phyloP scores from a whole-genome alignment of 2,113 vertebrate genomes.

The Cisticola juncidis region DNA sequence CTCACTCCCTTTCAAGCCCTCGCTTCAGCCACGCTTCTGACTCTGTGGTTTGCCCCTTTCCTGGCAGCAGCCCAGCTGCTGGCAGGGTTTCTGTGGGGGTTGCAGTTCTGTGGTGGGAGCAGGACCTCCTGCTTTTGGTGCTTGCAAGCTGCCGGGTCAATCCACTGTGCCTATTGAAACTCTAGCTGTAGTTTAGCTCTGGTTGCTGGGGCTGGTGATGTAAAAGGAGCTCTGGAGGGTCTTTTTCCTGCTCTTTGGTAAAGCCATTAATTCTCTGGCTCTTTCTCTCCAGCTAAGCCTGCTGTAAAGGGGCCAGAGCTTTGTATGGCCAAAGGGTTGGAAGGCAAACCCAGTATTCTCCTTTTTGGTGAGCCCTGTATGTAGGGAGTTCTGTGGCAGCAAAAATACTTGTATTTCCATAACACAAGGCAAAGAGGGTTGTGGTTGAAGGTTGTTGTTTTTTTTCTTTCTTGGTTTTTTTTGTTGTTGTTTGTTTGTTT shows the following conservation, averaged over 20 bases:
- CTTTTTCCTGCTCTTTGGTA: background rate
- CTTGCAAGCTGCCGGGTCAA: fast-evolving
- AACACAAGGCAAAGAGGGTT: background rate
- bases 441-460: background rate
- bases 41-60: background rate
- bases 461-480: background rate
- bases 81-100: fast-evolving
- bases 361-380: background rate
- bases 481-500: background rate
- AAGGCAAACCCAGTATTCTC: background rate
- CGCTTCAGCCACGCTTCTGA: background rate
- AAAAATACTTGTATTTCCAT: background rate
- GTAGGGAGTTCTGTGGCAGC: background rate
- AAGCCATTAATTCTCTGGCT: background rate
- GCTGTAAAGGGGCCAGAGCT: background rate
- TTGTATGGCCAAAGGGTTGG: background rate
- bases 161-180: background rate
- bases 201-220: background rate
- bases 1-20: background rate
- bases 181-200: background rate
- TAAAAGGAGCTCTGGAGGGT: background rate
- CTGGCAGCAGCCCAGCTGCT: background rate
- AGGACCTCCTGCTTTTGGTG: background rate
- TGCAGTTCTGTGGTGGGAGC: background rate
- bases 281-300: background rate